A percentile compares a stretch with the other conserved stretches of the same genome.
phyloP scores from a whole-genome alignment of 2,888 invertebrate genomes.

The Leptopilina myrica region DNA sequence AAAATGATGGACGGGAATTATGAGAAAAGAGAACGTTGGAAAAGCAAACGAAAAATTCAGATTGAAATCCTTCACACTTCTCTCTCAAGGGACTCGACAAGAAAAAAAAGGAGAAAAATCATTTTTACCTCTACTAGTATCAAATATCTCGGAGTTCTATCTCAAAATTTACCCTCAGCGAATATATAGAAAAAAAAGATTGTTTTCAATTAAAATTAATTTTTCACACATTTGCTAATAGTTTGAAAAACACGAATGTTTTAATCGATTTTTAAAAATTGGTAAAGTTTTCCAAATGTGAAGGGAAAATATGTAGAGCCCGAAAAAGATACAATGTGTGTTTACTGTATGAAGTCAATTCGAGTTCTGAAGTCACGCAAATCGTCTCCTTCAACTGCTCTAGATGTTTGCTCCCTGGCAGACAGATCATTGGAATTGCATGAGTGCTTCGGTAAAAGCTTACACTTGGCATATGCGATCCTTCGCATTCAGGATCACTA shows the following conservation, averaged over 20 bases:
- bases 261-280: no score
- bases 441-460: slow-evolving; percentile 35
- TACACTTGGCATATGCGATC: slow-evolving; percentile 37
- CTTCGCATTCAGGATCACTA: slow-evolving; percentile 34
- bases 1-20: slow-evolving; percentile 54
- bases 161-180: no score
- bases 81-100: slow-evolving; percentile 50
- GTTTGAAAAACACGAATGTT: no score
- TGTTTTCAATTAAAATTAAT: no score
- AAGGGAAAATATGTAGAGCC: neutral
- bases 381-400: slow-evolving; percentile 30
- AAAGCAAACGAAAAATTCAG: slow-evolving; percentile 50
- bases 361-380: slow-evolving; percentile 22
- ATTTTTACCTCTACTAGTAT: slow-evolving; percentile 44
- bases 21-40: slow-evolving; percentile 43
- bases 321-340: neutral
- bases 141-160: slow-evolving; percentile 47
- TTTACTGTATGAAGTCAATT: slow-evolving; percentile 21
- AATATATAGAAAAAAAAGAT: no score
- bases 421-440: slow-evolving; percentile 39
- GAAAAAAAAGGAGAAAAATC: slow-evolving; percentile 45
- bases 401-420: slow-evolving; percentile 33
- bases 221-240: no score
- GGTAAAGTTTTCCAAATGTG: neutral
- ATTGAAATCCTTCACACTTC: slow-evolving; percentile 54